Percentiles rank a stretch among this genome's conserved stretches.
Conservation (phyloP, 2,113 vertebrate species). For the Notechis scutatus region DNA sequence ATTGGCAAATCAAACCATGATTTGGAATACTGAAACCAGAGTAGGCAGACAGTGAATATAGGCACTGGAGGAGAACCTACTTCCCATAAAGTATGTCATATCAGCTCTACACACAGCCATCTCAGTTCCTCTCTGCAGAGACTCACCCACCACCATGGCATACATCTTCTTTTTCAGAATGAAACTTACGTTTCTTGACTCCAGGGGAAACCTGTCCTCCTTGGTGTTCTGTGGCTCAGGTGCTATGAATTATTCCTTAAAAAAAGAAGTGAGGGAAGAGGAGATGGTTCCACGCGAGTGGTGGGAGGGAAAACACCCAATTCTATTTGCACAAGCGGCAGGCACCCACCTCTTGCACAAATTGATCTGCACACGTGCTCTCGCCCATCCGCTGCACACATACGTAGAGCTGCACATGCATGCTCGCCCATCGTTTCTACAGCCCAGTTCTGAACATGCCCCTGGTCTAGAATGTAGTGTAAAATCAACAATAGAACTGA, state of each 20-base stretch:
- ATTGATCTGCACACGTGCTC: accelerated
- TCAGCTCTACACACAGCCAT: neutral
- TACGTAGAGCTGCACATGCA: neutral
- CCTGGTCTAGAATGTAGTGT: neutral
- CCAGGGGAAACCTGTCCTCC: neutral
- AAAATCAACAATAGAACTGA: neutral
- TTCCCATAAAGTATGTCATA: neutral
- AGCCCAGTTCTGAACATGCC: neutral
- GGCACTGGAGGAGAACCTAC: neutral
- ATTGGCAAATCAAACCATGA: neutral
- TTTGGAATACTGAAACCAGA: neutral
- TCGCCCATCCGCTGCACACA: neutral
- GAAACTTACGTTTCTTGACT: neutral
- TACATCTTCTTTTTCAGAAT: neutral
- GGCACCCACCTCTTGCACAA: neutral
- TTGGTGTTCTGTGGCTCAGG: neutral
- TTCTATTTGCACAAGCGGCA: neutral
- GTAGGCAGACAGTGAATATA: neutral
- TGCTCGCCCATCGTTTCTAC: neutral
- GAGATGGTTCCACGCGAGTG: neutral
- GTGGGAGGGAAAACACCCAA: neutral
- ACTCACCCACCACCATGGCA: neutral
- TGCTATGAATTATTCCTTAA: neutral
- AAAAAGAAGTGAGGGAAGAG: neutral
- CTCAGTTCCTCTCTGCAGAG: neutral